Conservation (phyloP, 2,888 invertebrate species). For the Lacanobia oleracea region DNA sequence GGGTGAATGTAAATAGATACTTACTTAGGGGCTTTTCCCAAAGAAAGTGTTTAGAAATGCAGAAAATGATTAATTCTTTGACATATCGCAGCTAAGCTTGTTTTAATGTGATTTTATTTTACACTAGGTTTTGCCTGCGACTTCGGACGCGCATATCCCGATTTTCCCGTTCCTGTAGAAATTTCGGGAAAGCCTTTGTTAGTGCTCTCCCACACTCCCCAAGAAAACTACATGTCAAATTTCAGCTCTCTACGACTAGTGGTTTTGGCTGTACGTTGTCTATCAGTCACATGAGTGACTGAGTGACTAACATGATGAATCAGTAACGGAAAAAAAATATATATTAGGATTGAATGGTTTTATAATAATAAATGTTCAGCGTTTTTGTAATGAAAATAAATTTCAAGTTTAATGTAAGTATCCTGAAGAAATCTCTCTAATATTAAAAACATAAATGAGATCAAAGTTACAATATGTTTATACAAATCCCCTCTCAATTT, state of each 20-base stretch:
- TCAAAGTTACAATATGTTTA: conserved; percentile 18
- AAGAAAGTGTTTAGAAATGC: background rate
- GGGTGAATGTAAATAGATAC: background rate
- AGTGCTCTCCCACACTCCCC: no score
- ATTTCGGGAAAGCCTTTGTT: no score
- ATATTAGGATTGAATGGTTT: background rate
- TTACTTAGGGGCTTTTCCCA: background rate
- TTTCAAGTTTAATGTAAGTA: background rate
- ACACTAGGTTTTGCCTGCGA: no score
- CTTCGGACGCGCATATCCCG: no score
- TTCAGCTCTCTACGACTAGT: no score
- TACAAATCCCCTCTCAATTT: background rate
- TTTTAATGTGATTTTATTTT: background rate
- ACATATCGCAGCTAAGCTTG: background rate
- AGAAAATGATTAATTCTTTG: background rate
- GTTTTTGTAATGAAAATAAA: background rate
- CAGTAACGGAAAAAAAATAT: no score
- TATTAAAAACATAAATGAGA: conserved; percentile 25
- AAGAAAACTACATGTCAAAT: no score
- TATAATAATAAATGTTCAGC: background rate
- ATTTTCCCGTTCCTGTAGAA: no score
- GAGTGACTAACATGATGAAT: no score
- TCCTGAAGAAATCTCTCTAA: background rate
- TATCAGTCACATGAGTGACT: no score
- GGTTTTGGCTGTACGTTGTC: no score